Evolutionary conservation across 37 sponge, comb jelly and placozoan genomes (phyloP).

Genomic region (Tethya wilhelma): DNA sequence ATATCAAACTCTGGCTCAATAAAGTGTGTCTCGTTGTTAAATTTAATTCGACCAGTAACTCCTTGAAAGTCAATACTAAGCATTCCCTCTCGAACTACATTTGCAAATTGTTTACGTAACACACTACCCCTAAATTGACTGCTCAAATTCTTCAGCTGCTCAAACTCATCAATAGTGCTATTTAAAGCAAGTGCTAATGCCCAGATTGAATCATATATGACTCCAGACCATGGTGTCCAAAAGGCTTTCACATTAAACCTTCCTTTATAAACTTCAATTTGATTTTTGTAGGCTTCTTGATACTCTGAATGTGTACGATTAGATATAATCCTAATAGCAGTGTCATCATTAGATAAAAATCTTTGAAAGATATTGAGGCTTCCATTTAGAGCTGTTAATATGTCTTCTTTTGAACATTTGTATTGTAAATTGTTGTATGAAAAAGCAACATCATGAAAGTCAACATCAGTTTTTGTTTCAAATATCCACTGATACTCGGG

Average conservation of each 20-base stretch:
- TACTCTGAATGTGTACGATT: not conserved
- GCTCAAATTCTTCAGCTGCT: no score
- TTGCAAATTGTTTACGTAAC: no score
- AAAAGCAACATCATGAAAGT: not conserved
- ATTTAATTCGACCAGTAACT: no score
- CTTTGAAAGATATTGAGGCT: not conserved
- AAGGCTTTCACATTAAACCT: not conserved
- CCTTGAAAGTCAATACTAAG: no score
- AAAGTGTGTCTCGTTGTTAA: no score
- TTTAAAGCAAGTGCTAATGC: not conserved
- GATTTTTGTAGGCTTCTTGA: not conserved
- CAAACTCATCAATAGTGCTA: no score
- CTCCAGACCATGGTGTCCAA: not conserved
- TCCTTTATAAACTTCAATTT: no score
- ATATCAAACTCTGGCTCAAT: no score
- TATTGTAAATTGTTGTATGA: not conserved
- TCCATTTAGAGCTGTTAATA: not conserved
- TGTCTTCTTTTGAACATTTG: not conserved
- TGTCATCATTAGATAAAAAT: not conserved
- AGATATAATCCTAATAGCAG: not conserved
- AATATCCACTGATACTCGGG: not conserved
- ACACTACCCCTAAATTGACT: no score
- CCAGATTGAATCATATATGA: not conserved
- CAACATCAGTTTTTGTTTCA: not conserved
- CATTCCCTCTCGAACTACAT: no score